A percentile compares a stretch with the other conserved stretches of the same genome.
Conservation (phyloP, 2,113 vertebrate genomes). For the Crotophaga sulcirostris region DNA sequence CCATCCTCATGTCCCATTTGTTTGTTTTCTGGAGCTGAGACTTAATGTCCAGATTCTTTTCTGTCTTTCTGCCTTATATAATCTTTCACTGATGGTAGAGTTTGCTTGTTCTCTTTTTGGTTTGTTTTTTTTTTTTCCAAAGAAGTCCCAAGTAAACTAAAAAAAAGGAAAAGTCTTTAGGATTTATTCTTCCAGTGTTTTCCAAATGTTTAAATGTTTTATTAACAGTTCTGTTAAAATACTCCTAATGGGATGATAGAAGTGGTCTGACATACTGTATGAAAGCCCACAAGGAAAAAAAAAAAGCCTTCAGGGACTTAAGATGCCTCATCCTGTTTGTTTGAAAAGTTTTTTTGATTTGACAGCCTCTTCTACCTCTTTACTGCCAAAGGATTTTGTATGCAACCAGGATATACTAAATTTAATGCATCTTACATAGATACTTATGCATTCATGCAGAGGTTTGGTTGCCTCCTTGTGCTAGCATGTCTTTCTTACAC, state of each 20-base stretch:
- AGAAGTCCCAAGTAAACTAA: background rate
- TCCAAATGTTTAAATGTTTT: background rate
- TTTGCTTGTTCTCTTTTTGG: too few species aligned
- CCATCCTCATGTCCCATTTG: background rate
- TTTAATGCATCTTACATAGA: background rate
- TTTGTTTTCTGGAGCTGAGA: background rate
- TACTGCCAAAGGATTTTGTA: background rate
- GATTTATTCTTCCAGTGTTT: background rate
- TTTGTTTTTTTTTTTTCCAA: accelerated
- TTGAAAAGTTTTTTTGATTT: too few species aligned
- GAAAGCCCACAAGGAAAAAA: background rate
- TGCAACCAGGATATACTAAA: background rate
- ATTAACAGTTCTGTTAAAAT: background rate
- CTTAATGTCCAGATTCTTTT: background rate
- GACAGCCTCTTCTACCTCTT: background rate
- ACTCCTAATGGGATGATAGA: background rate
- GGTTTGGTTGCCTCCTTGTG: background rate
- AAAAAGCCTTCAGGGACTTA: background rate
- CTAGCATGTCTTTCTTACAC: background rate
- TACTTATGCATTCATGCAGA: background rate
- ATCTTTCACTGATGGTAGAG: background rate
- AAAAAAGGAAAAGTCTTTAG: background rate
- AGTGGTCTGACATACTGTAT: background rate
- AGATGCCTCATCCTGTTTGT: background rate
- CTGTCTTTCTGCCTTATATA: background rate